Conservation (phyloP, 2,797 vertebrate genomes). For the Diplodus puntazzo region DNA sequence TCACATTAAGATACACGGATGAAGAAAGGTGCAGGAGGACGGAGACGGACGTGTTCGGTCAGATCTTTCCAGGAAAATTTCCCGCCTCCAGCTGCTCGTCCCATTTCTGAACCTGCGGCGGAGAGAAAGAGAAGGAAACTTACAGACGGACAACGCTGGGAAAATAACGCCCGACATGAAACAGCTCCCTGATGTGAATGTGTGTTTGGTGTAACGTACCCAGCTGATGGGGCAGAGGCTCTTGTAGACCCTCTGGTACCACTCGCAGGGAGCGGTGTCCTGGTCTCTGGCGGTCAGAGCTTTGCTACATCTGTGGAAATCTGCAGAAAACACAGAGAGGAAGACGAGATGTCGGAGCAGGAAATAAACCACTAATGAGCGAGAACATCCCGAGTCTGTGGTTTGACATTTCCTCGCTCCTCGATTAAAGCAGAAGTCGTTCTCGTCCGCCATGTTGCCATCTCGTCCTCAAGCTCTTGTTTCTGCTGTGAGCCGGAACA, state of each 20-base stretch:
- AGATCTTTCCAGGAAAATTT: conserved; percentile 65
- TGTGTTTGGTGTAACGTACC: conserved; percentile 64
- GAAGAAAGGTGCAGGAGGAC: no score
- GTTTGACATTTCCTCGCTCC: no score
- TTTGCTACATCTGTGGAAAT: conserved; percentile 86
- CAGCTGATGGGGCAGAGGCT: conserved; percentile 83
- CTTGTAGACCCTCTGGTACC: conserved; percentile 86
- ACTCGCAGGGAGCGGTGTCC: conserved; percentile 80
- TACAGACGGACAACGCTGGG: background rate
- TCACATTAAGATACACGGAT: conserved; percentile 12
- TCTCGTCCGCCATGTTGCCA: no score
- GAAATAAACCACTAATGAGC: background rate
- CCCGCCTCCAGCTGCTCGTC: conserved; percentile 64
- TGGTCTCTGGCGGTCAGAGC: conserved; percentile 81
- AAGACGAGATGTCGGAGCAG: background rate
- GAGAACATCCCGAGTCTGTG: no score
- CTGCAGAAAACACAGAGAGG: conserved; percentile 50
- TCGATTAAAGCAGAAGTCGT: no score
- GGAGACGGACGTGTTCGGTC: background rate
- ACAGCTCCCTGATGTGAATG: accelerated
- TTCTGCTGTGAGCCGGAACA: no score
- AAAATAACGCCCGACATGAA: background rate
- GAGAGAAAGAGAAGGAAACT: background rate
- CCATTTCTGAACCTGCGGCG: conserved; percentile 69
- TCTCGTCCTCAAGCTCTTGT: no score